Evolutionary conservation across 2,113 vertebrate species (phyloP), one percentile per base, ranked within the genome.

Genomic region (Spilogale gracilis): DNA sequence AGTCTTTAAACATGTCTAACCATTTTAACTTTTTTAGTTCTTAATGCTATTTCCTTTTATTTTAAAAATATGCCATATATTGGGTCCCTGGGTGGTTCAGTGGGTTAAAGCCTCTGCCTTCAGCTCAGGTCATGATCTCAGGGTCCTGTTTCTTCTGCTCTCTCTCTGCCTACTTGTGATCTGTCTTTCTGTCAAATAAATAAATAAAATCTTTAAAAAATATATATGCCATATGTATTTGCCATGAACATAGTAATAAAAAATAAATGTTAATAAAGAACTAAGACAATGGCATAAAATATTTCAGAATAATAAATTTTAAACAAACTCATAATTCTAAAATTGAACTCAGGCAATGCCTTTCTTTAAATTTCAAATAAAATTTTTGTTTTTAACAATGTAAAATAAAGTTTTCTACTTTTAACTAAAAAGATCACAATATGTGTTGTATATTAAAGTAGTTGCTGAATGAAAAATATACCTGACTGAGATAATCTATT

Each of bases 301-400:
- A 89, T 52, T 95, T 92, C 45, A 65, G 4, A 83, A 48, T 73
- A 76, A 76, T 82, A 60, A 58, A 82, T 90, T 61, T 78, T 78
- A 82, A 38, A 1, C 6, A 52, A 50, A 2, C 12, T 60, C 27
- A 63, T 27, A 87, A 93, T 94, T 96, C n/a, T 91, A 71, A 93
- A 96, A 32, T 43, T 80, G 23, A 12, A 81, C 7, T 81, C 52
- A 20, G 14, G 32, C 23, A 73, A 83, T n/a, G 16, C 0, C 12
- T 79, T 71, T 88, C 25, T 84, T 60, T 89, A 80, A 50, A n/a
- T 87, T 94, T 95, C 2, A 85, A 80, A 38, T 52, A 50, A 21
- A 85, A 38, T 14, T 69, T 76, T 7, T 76, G 6, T 56, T 67
- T 79, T 93, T 89, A 54, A 79, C 82, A 54, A 71, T 60, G 61